phyloP scores from a whole-genome alignment of 2,797 vertebrate genomes.

The Diplodus sargus region DNA sequence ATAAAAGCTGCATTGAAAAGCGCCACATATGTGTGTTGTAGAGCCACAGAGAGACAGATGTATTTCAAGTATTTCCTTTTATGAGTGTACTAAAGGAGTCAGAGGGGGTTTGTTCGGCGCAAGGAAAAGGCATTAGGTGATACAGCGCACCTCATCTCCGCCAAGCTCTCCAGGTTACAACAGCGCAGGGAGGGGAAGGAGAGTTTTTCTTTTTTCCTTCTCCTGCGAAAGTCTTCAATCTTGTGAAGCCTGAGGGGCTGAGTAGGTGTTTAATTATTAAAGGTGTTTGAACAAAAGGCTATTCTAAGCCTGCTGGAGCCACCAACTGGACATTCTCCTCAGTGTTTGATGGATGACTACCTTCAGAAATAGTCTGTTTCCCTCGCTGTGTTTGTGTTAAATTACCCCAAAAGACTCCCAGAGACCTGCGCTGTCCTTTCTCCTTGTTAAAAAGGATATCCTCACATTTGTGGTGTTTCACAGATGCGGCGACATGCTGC shows the following conservation, averaged over 20 bases:
- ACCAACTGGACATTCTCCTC: constrained; percentile 79
- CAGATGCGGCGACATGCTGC: constrained; percentile 7
- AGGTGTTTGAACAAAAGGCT: constrained; percentile 86
- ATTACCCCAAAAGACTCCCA: constrained; percentile 70
- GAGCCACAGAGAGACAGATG: constrained; percentile 39
- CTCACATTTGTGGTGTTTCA: constrained; percentile 40
- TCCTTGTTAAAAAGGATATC: constrained; percentile 36
- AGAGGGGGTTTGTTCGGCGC: constrained; percentile 60
- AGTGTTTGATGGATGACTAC: constrained; percentile 77
- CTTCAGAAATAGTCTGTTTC: constrained; percentile 72
- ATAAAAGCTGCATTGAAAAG: constrained; percentile 18
- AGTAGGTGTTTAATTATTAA: constrained; percentile 87
- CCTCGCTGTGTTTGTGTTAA: constrained; percentile 65
- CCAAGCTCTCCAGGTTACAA: constrained; percentile 71
- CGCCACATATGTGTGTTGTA: constrained; percentile 15
- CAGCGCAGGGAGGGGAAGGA: constrained; percentile 51
- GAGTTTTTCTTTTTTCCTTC: constrained; percentile 32
- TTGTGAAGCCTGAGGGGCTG: constrained; percentile 76
- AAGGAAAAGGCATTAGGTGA: constrained; percentile 79
- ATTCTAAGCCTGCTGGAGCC: constrained; percentile 83
- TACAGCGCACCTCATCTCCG: constrained; percentile 66
- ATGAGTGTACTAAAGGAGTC: constrained; percentile 86
- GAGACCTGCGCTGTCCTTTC: constrained; percentile 45
- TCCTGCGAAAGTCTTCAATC: constrained; percentile 78
- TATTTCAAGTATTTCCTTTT: constrained; percentile 63